These are phyloP conservation scores for Danionella dracula DNA, from an alignment of 2,797 vertebrate genomes.

Conservation along the genomic window DNA sequence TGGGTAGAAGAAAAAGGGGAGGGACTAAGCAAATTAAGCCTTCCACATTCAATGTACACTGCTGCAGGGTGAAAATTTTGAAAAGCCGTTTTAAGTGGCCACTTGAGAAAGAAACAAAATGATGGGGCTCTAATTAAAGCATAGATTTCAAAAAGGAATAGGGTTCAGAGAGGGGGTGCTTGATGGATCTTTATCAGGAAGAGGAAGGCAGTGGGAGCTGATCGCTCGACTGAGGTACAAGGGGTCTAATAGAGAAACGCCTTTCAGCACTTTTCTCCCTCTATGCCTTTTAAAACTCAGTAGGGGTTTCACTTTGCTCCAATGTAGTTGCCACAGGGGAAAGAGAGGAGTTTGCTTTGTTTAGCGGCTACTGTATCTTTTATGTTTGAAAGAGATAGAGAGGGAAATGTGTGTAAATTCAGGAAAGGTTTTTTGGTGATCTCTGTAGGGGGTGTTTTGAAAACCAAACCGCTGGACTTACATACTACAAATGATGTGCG, in stretches of 20 bases:
- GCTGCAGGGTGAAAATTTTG: conserved; percentile 49
- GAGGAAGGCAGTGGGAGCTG: background rate
- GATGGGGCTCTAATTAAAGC: conserved; percentile 52
- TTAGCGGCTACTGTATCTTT: conserved; percentile 18
- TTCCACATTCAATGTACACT: conserved; percentile 45
- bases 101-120: conserved; percentile 56
- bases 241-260: conserved; percentile 38
- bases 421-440: conserved; percentile 11
- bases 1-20: conserved; percentile 18
- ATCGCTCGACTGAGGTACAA: conserved; percentile 31
- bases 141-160: conserved; percentile 44
- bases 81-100: conserved; percentile 49
- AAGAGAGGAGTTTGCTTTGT: conserved; percentile 26
- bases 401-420: background rate
- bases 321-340: conserved; percentile 25
- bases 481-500: background rate
- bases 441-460: background rate
- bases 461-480: conserved; percentile 8
- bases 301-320: conserved; percentile 35
- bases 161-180: conserved; percentile 18
- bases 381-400: conserved; percentile 27
- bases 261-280: conserved; percentile 33
- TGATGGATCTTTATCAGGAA: conserved; percentile 37
- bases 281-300: conserved; percentile 31
- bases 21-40: conserved; percentile 53